Conservation (phyloP, 2,113 vertebrate species). For the Cathartes aura region DNA sequence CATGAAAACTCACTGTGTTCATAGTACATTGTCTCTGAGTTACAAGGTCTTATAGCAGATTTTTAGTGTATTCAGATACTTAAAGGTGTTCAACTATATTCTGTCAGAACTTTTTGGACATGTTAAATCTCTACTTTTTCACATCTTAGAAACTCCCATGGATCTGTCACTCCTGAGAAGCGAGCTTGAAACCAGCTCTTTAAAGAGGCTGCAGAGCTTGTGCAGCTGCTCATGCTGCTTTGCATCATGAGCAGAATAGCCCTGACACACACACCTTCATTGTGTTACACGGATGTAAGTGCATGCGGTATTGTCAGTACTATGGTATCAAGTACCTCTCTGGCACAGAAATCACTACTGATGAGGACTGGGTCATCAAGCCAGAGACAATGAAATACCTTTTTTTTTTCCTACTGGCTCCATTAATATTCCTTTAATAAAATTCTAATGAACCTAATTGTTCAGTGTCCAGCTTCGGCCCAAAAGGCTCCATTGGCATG, state of each 20-base stretch:
- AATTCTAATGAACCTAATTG: background rate
- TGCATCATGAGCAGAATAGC: background rate
- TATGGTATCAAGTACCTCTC: background rate
- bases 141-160: background rate
- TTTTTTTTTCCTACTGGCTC: background rate
- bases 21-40: slow-evolving; percentile 12
- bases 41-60: slow-evolving; percentile 3
- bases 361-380: background rate
- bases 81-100: background rate
- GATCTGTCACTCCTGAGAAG: background rate
- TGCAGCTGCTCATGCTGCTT: background rate
- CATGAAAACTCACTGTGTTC: background rate
- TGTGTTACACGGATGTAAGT: background rate
- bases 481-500: background rate
- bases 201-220: background rate
- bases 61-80: background rate
- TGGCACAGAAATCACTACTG: background rate
- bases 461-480: background rate
- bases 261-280: background rate
- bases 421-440: background rate
- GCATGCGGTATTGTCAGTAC: fast-evolving
- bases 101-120: background rate
- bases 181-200: background rate
- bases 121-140: background rate
- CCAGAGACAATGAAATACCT: background rate